These are phyloP conservation scores for Brachyhypopomus gauderio DNA, from an alignment of 2,113 vertebrate species.

Conservation along the genomic window DNA sequence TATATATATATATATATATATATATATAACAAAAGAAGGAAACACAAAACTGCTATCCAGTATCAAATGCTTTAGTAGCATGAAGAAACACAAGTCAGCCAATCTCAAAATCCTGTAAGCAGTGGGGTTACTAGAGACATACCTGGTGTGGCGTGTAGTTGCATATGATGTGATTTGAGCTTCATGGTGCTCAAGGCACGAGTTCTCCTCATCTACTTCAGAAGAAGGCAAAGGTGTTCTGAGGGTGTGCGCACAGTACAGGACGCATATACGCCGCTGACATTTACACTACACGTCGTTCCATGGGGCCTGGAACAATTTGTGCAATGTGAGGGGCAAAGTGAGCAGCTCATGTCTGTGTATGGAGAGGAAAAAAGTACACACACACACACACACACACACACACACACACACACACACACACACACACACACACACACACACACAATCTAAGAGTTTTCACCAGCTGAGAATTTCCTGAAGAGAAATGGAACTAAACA, in stretches of 20 bases:
- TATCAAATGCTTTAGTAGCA: background rate
- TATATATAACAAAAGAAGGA: background rate
- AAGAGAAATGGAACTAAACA: conserved; percentile 72
- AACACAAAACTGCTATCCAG: background rate
- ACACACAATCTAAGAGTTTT: conserved; percentile 47
- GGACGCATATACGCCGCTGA: conserved; percentile 67
- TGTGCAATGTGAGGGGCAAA: conserved; percentile 36
- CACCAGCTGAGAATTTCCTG: conserved; percentile 70
- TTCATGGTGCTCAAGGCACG: conserved; percentile 67
- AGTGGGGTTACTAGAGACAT: conserved; percentile 42
- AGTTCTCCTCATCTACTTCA: conserved; percentile 51
- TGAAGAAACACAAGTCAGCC: background rate
- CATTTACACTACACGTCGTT: conserved; percentile 71
- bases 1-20: background rate
- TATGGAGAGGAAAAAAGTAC: conserved; percentile 48
- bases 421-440: conserved; percentile 11
- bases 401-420: background rate
- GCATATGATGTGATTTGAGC: conserved; percentile 59
- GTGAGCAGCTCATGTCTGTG: conserved; percentile 53
- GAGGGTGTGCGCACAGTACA: conserved; percentile 56
- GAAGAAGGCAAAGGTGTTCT: conserved; percentile 55
- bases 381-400: conserved; percentile 10
- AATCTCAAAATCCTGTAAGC: background rate
- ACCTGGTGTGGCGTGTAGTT: conserved; percentile 63
- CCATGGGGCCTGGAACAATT: conserved; percentile 68